Conservation (phyloP, 2,888 invertebrate genomes). For the Argyresthia albistria region DNA sequence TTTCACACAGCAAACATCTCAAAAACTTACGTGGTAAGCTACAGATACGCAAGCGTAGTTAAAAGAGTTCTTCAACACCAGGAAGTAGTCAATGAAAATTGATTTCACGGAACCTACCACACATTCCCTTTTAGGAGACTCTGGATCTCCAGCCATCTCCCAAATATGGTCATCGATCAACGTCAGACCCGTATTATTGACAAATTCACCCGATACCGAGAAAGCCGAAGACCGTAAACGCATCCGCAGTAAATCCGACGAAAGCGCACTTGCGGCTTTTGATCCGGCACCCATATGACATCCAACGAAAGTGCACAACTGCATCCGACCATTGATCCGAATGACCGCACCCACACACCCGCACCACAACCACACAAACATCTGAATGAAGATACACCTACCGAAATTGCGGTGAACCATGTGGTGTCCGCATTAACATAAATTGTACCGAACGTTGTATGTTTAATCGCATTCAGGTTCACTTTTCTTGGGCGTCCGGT, state of each 20-base stretch:
- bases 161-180: too few relatives aligned
- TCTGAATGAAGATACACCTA: neutral
- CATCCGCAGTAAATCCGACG: neutral
- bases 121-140: too few relatives aligned
- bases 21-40: too few relatives aligned
- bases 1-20: too few relatives aligned
- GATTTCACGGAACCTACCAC: too few relatives aligned
- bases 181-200: too few relatives aligned
- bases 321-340: neutral
- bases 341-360: constrained; percentile 4
- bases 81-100: too few relatives aligned
- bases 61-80: too few relatives aligned
- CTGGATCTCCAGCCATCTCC: too few relatives aligned
- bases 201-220: neutral
- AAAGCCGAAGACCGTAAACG: neutral
- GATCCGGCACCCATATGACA: neutral
- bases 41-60: too few relatives aligned
- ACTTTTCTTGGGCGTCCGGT: constrained; percentile 46
- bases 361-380: constrained; percentile 1
- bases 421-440: constrained; percentile 38
- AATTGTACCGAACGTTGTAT: constrained; percentile 48
- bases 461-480: constrained; percentile 59
- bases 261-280: too few relatives aligned
- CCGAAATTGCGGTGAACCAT: neutral
- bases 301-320: neutral